Evolutionary conservation across 2,113 vertebrate genomes (phyloP).

Genomic region (Hypomesus transpacificus): DNA sequence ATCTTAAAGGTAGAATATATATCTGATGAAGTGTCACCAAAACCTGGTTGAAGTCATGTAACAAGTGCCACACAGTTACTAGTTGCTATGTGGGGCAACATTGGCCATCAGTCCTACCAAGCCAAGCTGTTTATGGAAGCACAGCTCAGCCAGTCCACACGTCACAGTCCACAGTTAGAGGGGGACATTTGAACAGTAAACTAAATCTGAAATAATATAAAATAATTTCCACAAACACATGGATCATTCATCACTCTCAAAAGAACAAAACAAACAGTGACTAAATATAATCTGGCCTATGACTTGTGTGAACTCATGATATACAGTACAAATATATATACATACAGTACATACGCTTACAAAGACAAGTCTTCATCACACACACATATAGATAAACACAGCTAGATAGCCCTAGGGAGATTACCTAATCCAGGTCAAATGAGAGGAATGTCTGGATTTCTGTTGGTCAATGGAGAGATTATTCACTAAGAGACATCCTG

Average conservation of each 20-base stretch:
- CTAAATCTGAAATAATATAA: slow-evolving; percentile 33
- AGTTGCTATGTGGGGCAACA: too few species aligned
- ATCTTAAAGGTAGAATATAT: neutral
- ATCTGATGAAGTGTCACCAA: neutral
- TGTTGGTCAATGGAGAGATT: slow-evolving; percentile 1
- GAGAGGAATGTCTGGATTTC: slow-evolving; percentile 31
- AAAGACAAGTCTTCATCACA: neutral
- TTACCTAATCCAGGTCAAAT: neutral
- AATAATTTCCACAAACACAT: slow-evolving; percentile 30
- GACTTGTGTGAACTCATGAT: slow-evolving; percentile 31
- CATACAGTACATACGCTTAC: slow-evolving; percentile 49
- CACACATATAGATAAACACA: slow-evolving; percentile 20
- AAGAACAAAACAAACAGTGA: slow-evolving; percentile 13
- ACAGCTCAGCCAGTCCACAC: too few species aligned
- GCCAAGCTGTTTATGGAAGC: too few species aligned
- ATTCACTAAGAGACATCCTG: neutral
- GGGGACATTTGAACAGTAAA: slow-evolving; percentile 8
- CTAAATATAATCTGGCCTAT: slow-evolving; percentile 38
- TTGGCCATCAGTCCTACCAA: too few species aligned
- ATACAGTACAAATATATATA: slow-evolving; percentile 44
- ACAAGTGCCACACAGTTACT: too few species aligned
- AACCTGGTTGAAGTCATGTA: neutral
- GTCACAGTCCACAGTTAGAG: too few species aligned
- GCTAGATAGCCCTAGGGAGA: neutral
- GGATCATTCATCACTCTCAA: slow-evolving; percentile 29